Evolutionary conservation across 2,113 vertebrate genomes (phyloP).

Genomic region (Corythornis cristatus): DNA sequence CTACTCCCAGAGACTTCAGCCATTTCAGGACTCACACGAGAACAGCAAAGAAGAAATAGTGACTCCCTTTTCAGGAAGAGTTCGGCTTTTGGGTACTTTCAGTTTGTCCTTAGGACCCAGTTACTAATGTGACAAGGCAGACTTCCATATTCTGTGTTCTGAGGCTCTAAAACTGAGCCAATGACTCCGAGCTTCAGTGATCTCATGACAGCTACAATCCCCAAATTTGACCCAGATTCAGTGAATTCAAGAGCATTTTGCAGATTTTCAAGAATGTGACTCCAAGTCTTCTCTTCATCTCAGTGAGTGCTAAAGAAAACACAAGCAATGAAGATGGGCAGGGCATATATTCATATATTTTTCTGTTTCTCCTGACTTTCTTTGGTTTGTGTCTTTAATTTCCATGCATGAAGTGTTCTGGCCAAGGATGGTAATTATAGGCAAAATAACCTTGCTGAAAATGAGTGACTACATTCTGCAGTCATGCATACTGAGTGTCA

Average conservation of each 20-base stretch:
- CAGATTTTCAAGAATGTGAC: not conserved
- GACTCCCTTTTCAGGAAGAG: not conserved
- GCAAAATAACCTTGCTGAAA: not conserved
- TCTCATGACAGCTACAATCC: not conserved
- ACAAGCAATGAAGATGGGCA: not conserved
- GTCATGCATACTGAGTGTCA: not conserved
- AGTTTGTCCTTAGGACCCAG: not conserved
- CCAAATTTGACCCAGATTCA: not conserved
- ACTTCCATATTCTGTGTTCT: not conserved
- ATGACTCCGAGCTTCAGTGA: not conserved
- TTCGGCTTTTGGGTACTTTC: not conserved
- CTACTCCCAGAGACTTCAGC: conserved; percentile 25
- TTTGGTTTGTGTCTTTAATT: not conserved
- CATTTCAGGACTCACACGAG: not conserved
- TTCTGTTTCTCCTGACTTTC: not conserved
- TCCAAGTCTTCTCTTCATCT: not conserved
- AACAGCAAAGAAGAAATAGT: not conserved
- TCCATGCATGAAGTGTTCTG: not conserved
- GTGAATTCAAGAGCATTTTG: not conserved
- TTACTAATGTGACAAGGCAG: not conserved
- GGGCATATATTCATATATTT: not conserved
- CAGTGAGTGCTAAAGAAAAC: not conserved
- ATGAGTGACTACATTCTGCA: not conserved
- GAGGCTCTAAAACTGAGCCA: not conserved
- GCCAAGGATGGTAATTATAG: not conserved